Evolutionary conservation across 2,797 vertebrate genomes (phyloP), one percentile per base, ranked within the genome.

Genomic region (Danio tinwini): DNA sequence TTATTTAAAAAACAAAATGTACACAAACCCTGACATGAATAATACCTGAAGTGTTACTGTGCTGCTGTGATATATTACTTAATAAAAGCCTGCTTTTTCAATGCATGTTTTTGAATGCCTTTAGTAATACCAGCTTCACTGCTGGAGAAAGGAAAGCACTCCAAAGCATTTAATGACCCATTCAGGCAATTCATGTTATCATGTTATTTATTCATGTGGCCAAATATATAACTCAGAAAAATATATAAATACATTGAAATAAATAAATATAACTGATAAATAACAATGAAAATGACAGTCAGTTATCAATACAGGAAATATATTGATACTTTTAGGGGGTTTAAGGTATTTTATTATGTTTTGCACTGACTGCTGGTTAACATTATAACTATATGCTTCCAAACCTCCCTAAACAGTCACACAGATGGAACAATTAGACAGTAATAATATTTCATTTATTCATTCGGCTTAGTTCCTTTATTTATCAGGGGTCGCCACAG

Each of bases 21-120:
- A 37, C 21, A 39, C 53, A 58, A 59, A 65, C 13, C 42, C 75
- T 64, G 37, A 69, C 11, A 63, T 61, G 44, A 74, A 74, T 40
- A 37, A 61, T 74, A 65, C 59, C 40, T 74, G 61, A 79, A 61
- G 65, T 55, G 19, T 40, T 76, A 45, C n/a, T 39, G 75, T 29
- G 61, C 45, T 82, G 40, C 65, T 40, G 65, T 76, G 69, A 42
- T 40, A 16, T 53, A 72, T 52, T 53, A 29, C 49, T 65, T 76
- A 53, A 75, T 84, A 74, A 82, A 80, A 68, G 53, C 21, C 47
- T 40, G 45, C 45, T 79, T 72, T 73, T 84, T 80, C 76, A 55
- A 4, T 59, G 72, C 21, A 81, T 50, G 52, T 69, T 70, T 74
- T 64, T 49, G 70, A 37, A 70, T 74, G 76, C 59, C 39, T 74